Conservation (phyloP, 2,888 invertebrate species). For the Clitarchus hookeri region DNA sequence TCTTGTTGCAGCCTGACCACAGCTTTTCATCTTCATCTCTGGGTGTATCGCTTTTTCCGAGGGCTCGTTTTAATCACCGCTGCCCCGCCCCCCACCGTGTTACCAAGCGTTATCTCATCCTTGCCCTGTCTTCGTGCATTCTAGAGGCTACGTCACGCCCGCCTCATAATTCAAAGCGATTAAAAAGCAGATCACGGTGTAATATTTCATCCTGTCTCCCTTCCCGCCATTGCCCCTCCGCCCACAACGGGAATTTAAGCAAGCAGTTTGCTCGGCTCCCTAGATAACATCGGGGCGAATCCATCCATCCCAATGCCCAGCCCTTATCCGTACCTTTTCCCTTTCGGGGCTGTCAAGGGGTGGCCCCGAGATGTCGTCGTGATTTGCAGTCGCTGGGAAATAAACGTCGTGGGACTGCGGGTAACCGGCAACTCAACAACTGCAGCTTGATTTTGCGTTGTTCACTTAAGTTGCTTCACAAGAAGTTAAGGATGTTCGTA, state of each 20-base stretch:
- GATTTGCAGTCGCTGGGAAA: background rate
- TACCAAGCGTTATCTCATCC: background rate
- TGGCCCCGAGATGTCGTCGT: background rate
- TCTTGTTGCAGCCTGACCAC: background rate
- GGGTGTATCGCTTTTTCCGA: background rate
- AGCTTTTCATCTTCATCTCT: background rate
- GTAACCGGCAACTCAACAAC: too few species aligned
- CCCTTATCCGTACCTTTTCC: background rate
- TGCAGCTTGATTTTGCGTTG: too few species aligned
- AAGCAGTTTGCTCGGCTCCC: background rate
- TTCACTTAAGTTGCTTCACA: too few species aligned
- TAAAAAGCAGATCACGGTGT: conserved; percentile 3
- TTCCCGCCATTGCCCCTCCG: background rate
- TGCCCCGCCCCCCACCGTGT: background rate
- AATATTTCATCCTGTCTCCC: conserved; percentile 2
- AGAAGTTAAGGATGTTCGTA: too few species aligned
- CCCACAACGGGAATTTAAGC: background rate
- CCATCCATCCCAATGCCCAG: background rate
- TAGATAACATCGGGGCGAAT: background rate
- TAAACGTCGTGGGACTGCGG: too few species aligned
- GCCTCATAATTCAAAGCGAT: conserved; percentile 1
- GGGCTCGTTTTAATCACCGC: background rate
- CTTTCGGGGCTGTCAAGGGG: background rate
- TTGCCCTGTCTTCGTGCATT: conserved; percentile 7
- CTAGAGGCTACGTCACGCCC: background rate